A percentile compares a stretch with the other conserved stretches of the same genome.
These are phyloP conservation scores for Laothoe populi DNA, from an alignment of 2,888 invertebrate genomes.

Conservation along the genomic window DNA sequence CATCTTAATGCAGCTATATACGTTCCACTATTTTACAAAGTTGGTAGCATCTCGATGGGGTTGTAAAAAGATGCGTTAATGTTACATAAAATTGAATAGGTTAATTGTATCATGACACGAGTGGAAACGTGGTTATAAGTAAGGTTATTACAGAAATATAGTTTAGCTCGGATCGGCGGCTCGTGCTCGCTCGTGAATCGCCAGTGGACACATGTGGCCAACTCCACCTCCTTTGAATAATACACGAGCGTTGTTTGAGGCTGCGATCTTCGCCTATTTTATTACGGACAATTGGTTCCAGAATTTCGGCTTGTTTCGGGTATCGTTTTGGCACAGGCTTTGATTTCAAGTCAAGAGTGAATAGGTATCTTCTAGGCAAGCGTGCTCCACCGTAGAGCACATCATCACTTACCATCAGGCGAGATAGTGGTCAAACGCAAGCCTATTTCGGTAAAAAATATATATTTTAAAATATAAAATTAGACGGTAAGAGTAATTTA, in stretches of 20 bases:
- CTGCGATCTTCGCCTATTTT: constrained; percentile 68
- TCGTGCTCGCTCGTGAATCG: constrained; percentile 55
- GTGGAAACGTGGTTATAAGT: not conserved
- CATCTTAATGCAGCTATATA: not conserved
- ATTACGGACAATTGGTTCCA: constrained; percentile 71
- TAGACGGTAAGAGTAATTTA: not conserved
- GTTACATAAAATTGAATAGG: not conserved
- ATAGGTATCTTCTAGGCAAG: too few relatives aligned
- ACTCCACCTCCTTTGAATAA: constrained; percentile 67
- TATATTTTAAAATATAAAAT: too few relatives aligned
- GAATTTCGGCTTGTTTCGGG: constrained; percentile 50
- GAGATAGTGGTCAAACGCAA: too few relatives aligned
- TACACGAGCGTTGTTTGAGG: constrained; percentile 66
- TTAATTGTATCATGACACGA: constrained; percentile 36
- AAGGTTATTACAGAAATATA: constrained; percentile 41
- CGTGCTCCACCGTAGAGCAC: too few relatives aligned
- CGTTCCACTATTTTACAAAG: not conserved
- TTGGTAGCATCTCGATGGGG: not conserved
- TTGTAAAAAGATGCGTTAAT: not conserved
- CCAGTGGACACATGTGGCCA: constrained; percentile 71
- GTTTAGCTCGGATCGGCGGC: constrained; percentile 42
- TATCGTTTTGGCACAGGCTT: constrained; percentile 41
- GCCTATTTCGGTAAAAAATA: too few relatives aligned
- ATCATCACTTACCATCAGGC: too few relatives aligned
- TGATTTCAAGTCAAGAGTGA: constrained; percentile 48